Percentiles rank a stretch among this genome's conserved stretches.
Evolutionary conservation across 2,888 invertebrate species (phyloP).

Genomic region (Amphimallon solstitiale): DNA sequence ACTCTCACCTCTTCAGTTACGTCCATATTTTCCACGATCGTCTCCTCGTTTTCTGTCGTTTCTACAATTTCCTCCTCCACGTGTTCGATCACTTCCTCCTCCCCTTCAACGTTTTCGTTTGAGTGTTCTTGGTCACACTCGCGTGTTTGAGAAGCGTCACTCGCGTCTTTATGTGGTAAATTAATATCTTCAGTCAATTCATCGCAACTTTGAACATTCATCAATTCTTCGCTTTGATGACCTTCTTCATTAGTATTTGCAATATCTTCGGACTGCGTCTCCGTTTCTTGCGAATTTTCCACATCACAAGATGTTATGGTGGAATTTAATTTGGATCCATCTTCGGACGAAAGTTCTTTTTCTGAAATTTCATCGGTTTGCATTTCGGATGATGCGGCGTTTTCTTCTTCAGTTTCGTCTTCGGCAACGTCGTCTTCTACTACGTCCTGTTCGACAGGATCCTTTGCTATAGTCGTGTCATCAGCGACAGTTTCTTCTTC

Average conservation of each 20-base stretch:
- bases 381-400: neutral
- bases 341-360: neutral
- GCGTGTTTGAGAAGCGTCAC: neutral
- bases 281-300: neutral
- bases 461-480: neutral
- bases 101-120: constrained; percentile 45
- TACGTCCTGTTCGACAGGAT: neutral
- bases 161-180: neutral
- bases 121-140: constrained; percentile 42
- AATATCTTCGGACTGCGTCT: neutral
- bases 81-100: constrained; percentile 45
- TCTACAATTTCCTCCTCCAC: constrained; percentile 14
- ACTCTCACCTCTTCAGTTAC: constrained; percentile 39
- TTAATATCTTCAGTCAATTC: neutral
- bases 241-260: neutral
- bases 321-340: neutral
- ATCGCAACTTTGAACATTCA: neutral
- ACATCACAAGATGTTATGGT: neutral
- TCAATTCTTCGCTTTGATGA: neutral
- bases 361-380: neutral
- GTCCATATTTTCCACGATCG: constrained; percentile 52
- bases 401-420: neutral
- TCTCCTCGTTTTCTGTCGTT: constrained; percentile 57
- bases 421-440: neutral
- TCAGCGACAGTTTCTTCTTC: constrained; percentile 1